Evolutionary conservation across 2,797 vertebrate genomes (phyloP).

Genomic region (Heliangelus exortis): DNA sequence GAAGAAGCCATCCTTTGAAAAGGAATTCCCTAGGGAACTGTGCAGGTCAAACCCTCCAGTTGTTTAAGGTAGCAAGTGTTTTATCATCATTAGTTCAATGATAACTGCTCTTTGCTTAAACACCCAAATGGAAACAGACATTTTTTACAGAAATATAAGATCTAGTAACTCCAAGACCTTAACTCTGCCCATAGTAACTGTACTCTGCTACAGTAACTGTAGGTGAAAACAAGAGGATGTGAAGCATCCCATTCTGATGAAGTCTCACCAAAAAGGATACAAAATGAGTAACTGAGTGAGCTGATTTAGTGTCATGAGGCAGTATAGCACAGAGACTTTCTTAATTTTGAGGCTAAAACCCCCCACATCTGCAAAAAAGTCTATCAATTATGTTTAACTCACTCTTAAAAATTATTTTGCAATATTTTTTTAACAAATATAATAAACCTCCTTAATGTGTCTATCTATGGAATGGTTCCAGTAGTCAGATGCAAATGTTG

Average conservation of each 20-base stretch:
- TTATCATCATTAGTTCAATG: not conserved
- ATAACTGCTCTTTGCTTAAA: not conserved
- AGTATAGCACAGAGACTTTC: not conserved
- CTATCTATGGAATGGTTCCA: not conserved
- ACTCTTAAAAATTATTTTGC: not conserved
- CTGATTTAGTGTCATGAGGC: not conserved
- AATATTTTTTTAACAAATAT: not conserved
- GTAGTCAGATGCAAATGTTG: slow-evolving; percentile 19
- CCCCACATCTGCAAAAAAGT: not conserved
- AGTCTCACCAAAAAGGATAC: not conserved
- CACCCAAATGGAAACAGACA: not conserved
- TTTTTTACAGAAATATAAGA: not conserved
- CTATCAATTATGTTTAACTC: not conserved
- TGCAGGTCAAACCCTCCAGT: not conserved
- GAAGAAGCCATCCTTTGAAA: not conserved
- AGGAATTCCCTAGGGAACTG: not conserved
- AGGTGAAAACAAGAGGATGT: not conserved
- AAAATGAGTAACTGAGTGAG: not conserved
- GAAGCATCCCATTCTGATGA: not conserved
- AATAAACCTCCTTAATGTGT: slow-evolving; percentile 2
- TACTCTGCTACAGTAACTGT: not conserved
- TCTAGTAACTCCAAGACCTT: not conserved
- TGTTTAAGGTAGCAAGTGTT: not conserved
- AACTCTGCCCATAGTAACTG: not conserved
- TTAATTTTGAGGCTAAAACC: not conserved